phyloP scores from a whole-genome alignment of 2,888 invertebrate genomes.

The Habroteleia sp. region DNA sequence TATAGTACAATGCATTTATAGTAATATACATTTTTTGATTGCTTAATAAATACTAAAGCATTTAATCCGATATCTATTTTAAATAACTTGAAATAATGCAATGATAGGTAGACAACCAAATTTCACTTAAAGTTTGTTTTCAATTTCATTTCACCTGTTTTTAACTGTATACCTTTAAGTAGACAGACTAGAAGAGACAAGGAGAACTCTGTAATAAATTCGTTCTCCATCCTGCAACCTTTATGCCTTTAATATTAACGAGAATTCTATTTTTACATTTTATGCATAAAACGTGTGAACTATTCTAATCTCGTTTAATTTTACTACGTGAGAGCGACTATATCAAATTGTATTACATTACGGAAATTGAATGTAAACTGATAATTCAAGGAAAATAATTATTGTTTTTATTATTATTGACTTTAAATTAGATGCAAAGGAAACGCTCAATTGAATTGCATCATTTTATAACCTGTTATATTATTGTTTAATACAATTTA shows the following conservation, averaged over 20 bases:
- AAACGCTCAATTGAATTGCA: too few species aligned
- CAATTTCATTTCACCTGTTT: constrained; percentile 16
- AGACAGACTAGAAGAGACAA: constrained; percentile 15
- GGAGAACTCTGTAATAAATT: neutral
- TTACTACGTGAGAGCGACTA: neutral
- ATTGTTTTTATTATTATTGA: too few species aligned
- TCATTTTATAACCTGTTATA: too few species aligned
- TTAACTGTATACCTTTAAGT: constrained; percentile 26
- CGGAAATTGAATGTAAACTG: neutral
- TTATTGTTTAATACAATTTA: too few species aligned
- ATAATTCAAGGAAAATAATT: neutral
- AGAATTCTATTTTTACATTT: constrained; percentile 40
- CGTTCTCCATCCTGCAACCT: constrained; percentile 9
- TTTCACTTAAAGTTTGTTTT: neutral
- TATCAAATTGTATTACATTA: neutral
- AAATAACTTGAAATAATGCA: too few species aligned
- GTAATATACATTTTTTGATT: too few species aligned
- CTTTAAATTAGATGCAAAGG: too few species aligned
- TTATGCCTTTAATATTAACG: constrained; percentile 9
- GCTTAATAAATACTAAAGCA: too few species aligned
- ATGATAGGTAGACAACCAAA: too few species aligned
- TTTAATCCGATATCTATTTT: too few species aligned
- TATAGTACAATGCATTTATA: too few species aligned
- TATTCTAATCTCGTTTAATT: constrained; percentile 1
- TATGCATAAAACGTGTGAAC: constrained; percentile 11